Conservation (phyloP, 1,140 invertebrate genomes). For the Geopemphigus sp. region DNA sequence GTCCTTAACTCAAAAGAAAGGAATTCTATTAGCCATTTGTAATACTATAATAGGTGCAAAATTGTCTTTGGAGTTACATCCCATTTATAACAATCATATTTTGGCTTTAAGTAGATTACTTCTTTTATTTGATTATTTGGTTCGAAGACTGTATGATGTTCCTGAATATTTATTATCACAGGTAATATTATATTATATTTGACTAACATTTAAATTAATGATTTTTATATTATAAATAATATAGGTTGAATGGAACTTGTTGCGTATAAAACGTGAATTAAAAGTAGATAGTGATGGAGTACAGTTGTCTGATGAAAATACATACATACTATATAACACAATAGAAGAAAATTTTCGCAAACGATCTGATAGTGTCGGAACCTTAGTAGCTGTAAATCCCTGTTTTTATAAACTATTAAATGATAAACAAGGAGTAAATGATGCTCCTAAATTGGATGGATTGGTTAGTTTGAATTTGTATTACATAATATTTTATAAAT, state of each 20-base stretch:
- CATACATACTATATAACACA: conserved; percentile 69
- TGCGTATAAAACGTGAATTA: conserved; percentile 62
- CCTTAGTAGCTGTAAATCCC: conserved; percentile 76
- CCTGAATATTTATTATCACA: conserved; percentile 73
- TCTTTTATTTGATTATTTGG: conserved; percentile 90
- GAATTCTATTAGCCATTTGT: conserved; percentile 78
- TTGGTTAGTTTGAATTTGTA: conserved; percentile 59
- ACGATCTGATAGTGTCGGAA: conserved; percentile 67
- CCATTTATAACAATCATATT: conserved; percentile 32
- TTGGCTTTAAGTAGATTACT: conserved; percentile 63
- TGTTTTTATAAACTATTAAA: conserved; percentile 43
- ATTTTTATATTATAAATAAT: conserved; percentile 2
- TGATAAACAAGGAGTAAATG: conserved; percentile 52
- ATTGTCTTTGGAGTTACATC: not conserved
- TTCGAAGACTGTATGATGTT: conserved; percentile 91
- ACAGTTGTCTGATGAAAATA: conserved; percentile 63
- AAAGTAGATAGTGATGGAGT: conserved; percentile 56
- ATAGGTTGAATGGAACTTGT: conserved; percentile 81
- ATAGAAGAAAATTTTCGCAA: conserved; percentile 79
- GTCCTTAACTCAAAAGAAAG: conserved; percentile 94
- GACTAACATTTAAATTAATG: not conserved
- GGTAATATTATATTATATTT: conserved; percentile 60
- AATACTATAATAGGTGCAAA: conserved; percentile 62
- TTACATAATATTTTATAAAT: not conserved
- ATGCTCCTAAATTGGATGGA: conserved; percentile 81